Percentiles rank a stretch among this genome's conserved stretches.
Conservation (phyloP, 2,797 vertebrate species). For the Hydrocynus forskahlii region DNA sequence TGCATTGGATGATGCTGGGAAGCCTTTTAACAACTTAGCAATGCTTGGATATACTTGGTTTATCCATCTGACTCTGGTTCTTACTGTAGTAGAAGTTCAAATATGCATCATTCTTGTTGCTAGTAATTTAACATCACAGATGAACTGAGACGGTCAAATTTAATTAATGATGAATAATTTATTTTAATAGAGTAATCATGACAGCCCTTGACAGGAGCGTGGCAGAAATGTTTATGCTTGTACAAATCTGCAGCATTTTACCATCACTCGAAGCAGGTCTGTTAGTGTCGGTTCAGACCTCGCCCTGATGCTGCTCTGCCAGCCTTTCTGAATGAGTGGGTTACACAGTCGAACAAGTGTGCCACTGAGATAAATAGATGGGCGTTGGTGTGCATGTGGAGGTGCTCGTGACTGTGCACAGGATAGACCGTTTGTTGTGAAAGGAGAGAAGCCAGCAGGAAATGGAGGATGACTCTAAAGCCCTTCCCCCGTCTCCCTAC, state of each 20-base stretch:
- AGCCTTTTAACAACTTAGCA: too few species aligned
- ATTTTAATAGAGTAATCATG: neutral
- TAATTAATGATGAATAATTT: too few species aligned
- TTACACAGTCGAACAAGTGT: constrained; percentile 37
- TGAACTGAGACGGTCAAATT: too few species aligned
- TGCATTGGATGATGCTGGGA: too few species aligned
- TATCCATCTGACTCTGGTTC: too few species aligned
- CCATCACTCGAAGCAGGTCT: neutral
- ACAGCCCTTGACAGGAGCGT: neutral
- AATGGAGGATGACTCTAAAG: constrained; percentile 46
- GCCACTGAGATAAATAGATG: constrained; percentile 50
- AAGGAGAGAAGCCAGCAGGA: constrained; percentile 49
- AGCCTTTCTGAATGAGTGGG: neutral
- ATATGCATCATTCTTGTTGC: too few species aligned
- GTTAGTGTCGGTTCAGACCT: constrained; percentile 22
- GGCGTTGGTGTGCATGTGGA: constrained; percentile 43
- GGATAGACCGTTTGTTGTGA: constrained; percentile 47
- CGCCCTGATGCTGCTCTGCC: constrained; percentile 28
- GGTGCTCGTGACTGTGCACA: constrained; percentile 11
- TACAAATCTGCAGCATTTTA: neutral
- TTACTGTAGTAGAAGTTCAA: too few species aligned
- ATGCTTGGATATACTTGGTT: too few species aligned
- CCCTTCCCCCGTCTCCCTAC: constrained; percentile 41
- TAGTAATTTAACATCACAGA: too few species aligned
- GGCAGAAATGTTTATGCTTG: neutral